phyloP scores from a whole-genome alignment of 2,888 invertebrate species.

The Aphodius sticticus region DNA sequence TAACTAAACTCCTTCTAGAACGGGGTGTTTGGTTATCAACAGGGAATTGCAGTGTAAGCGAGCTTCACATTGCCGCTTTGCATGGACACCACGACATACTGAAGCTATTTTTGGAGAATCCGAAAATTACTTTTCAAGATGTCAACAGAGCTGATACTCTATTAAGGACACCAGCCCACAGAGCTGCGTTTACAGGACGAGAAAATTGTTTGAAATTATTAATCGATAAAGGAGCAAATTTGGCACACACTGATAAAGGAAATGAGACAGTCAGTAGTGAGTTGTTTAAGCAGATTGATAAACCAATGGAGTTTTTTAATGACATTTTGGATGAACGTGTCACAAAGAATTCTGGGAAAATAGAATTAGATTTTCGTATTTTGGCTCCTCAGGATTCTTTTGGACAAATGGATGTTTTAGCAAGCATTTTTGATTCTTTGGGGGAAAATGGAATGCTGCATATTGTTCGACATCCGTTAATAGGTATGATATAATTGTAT shows the following conservation, averaged over 20 bases:
- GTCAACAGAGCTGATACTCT: constrained; percentile 49
- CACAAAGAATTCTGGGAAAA: constrained; percentile 22
- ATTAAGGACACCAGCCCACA: constrained; percentile 64
- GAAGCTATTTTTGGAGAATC: constrained; percentile 46
- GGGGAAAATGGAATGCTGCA: constrained; percentile 56
- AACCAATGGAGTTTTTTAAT: constrained; percentile 54
- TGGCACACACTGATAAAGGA: constrained; percentile 52
- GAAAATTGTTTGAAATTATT: constrained; percentile 61
- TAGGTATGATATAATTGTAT: constrained; percentile 49
- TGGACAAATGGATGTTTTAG: constrained; percentile 60
- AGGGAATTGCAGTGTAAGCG: constrained; percentile 52
- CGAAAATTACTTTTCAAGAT: constrained; percentile 45
- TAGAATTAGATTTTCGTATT: constrained; percentile 47
- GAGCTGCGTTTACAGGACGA: constrained; percentile 63
- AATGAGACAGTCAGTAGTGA: constrained; percentile 56
- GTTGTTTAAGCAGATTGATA: constrained; percentile 55
- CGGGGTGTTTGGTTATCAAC: constrained; percentile 54
- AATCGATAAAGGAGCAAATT: constrained; percentile 57
- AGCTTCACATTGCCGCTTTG: constrained; percentile 57
- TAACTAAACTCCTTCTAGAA: constrained; percentile 53
- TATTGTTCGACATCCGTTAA: constrained; percentile 61
- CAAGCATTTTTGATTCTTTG: constrained; percentile 57
- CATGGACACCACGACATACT: constrained; percentile 50
- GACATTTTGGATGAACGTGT: constrained; percentile 51
- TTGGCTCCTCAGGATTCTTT: constrained; percentile 54